Evolutionary conservation across 1,140 invertebrate species (phyloP).

Genomic region (Meloidogyne floridensis): DNA sequence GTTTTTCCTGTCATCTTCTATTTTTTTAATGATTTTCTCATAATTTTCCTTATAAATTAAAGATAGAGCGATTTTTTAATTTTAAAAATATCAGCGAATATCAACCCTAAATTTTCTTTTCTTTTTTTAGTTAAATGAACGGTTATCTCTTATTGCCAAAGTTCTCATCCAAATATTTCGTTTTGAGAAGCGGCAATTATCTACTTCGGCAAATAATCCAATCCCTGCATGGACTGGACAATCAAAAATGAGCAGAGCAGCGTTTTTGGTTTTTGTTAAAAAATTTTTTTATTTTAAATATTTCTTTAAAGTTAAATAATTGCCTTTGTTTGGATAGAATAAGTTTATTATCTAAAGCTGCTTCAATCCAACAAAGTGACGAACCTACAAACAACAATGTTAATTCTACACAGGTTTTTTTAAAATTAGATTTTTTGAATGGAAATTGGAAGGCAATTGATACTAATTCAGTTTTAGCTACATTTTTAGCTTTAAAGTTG

Average conservation of each 20-base stretch:
- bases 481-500: too few species aligned
- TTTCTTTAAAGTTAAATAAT: slow-evolving; percentile 8
- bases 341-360: slow-evolving; percentile 11
- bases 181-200: slow-evolving; percentile 22
- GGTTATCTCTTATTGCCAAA: not conserved
- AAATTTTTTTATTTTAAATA: not conserved
- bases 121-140: slow-evolving; percentile 23
- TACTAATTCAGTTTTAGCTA: too few species aligned
- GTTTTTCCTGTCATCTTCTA: too few species aligned
- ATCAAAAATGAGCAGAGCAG: slow-evolving; percentile 1
- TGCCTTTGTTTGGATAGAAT: slow-evolving; percentile 13
- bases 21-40: too few species aligned
- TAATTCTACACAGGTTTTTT: too few species aligned
- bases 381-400: slow-evolving; percentile 1
- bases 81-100: too few species aligned
- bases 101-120: not conserved
- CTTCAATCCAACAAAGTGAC: not conserved
- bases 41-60: too few species aligned
- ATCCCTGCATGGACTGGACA: slow-evolving; percentile 28
- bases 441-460: too few species aligned
- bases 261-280: slow-evolving; percentile 2
- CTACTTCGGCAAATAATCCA: not conserved
- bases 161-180: slow-evolving; percentile 12
- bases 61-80: too few species aligned
- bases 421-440: too few species aligned